phyloP scores from a whole-genome alignment of 2,113 vertebrate species.

The Neodon shergylaensis region DNA sequence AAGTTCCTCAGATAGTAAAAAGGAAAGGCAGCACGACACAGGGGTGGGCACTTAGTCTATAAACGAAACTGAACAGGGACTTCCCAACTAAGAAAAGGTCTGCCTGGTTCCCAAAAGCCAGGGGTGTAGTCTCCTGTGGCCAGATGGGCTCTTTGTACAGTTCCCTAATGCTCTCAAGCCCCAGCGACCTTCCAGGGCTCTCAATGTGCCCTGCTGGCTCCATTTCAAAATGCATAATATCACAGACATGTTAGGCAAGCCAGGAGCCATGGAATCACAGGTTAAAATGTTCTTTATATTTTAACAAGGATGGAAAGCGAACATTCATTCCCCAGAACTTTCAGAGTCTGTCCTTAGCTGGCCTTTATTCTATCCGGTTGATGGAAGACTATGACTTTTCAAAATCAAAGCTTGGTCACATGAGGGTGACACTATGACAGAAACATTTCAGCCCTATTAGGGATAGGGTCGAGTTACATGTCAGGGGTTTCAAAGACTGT shows the following conservation, averaged over 20 bases:
- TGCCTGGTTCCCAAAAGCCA: not conserved
- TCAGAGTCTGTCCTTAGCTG: not conserved
- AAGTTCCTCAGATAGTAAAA: slow-evolving; percentile 43
- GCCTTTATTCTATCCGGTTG: not conserved
- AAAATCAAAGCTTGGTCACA: not conserved
- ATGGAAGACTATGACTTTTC: not conserved
- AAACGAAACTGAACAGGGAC: not conserved
- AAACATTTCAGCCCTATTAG: not conserved
- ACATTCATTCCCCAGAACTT: not conserved
- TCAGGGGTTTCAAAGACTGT: not conserved
- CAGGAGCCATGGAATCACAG: not conserved
- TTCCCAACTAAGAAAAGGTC: slow-evolving; percentile 11
- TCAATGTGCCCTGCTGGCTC: not conserved
- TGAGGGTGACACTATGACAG: not conserved
- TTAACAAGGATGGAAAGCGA: not conserved
- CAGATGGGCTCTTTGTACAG: not conserved
- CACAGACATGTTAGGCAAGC: not conserved
- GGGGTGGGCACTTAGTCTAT: not conserved
- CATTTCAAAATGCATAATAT: slow-evolving; percentile 8
- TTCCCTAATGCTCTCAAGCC: not conserved
- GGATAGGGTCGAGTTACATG: not conserved
- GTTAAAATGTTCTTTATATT: not conserved
- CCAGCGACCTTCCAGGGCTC: not conserved
- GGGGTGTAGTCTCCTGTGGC: not conserved
- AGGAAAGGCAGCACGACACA: not conserved